These are phyloP conservation scores for Xenopus petersii DNA, from an alignment of 2,797 vertebrate genomes.

Conservation along the genomic window DNA sequence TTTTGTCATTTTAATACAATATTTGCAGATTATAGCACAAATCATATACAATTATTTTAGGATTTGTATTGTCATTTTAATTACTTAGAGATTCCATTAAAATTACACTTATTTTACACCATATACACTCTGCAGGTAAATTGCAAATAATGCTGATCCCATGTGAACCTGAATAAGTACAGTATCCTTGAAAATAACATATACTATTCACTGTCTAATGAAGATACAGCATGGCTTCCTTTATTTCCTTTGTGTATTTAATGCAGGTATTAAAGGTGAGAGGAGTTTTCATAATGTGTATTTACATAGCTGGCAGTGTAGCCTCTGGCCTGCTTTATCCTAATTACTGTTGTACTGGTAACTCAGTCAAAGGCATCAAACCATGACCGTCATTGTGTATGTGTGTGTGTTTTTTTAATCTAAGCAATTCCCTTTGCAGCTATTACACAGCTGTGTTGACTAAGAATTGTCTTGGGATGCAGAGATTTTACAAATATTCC, in stretches of 20 bases:
- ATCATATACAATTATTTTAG: too few relatives aligned
- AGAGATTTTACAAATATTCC: not conserved
- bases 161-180: not conserved
- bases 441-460: constrained; percentile 24
- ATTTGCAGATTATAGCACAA: too few relatives aligned
- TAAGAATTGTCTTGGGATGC: not conserved
- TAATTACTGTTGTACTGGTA: not conserved
- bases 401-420: not conserved
- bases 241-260: not conserved
- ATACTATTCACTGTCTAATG: not conserved
- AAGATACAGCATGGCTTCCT: not conserved
- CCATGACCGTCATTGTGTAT: not conserved
- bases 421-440: not conserved
- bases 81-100: too few relatives aligned
- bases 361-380: constrained; percentile 20
- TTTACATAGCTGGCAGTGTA: not conserved
- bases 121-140: too few relatives aligned
- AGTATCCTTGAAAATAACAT: not conserved
- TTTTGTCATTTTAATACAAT: too few relatives aligned
- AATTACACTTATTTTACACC: too few relatives aligned
- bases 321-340: not conserved
- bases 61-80: too few relatives aligned
- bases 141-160: too few relatives aligned
- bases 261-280: not conserved
- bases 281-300: not conserved